Base-by-base conservation (phyloP, 2,888 invertebrate species). In the Mesoligia furuncula region DNA sequence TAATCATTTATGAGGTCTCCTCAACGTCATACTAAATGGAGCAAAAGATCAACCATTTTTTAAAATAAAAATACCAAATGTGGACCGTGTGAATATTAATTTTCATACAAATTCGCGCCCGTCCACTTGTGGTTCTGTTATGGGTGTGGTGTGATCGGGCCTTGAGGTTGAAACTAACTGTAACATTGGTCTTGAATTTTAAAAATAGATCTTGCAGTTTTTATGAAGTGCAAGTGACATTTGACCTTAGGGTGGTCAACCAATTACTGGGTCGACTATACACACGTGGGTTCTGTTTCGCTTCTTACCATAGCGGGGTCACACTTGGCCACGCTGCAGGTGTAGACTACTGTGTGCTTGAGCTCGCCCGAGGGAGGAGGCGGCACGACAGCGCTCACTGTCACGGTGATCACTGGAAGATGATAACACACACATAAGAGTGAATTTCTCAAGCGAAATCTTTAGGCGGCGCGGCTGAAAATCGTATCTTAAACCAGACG, bases 401-500 rank as follows among this genome's bases (percentile, higher is more conserved):
- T 15, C 61, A 77, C 61, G 31, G 31, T 31, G 59, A 77, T 54
- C 68, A 45, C 77, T 77, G 71, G 2, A 36, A 48, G 8, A 20
- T 4, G 8, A 20, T 4, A 24, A 39, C n/a, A 61, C 42, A 7
- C 15, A 9, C 11, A 61, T 54, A 45, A 45, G 45, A 42, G 13
- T 13, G 45, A 45, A 45, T 45, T 45, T 45, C 45, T 15, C 45
- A 15, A 13, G 45, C 45, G 45, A 13, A 45, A 15, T 45, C 15
- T 45, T 45, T 48, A 15, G 1, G 15, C 5, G 15, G 45, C 45
- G 15, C 15, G 45, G 45, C 45, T 45, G 5, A 15, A 48, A 48
- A 48, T 48, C 45, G 45, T 48, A 48, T 5, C 5, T 48, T 17
- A 48, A 15, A 48, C 45, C 45, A 48, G 17, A 45, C 13, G 13